A percentile compares a stretch with the other conserved stretches of the same genome.
These are phyloP conservation scores for Scaptomyza reducta DNA, from an alignment of 2,888 invertebrate genomes.

Conservation along the genomic window DNA sequence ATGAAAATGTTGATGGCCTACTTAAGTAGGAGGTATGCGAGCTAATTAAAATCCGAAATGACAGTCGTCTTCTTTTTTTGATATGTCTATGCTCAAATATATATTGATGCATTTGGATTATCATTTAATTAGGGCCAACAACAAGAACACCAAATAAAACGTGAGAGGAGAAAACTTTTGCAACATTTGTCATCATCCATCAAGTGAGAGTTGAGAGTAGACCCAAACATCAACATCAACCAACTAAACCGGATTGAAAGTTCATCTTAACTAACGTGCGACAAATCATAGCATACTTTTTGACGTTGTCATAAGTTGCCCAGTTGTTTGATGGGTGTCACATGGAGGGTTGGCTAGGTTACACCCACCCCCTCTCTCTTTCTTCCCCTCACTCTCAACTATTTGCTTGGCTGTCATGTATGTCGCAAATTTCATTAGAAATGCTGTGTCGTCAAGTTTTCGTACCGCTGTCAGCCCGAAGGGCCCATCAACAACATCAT, in stretches of 20 bases:
- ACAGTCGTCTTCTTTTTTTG: slow-evolving; percentile 34
- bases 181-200: slow-evolving; percentile 71
- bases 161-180: slow-evolving; percentile 31
- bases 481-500: slow-evolving; percentile 50
- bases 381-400: neutral
- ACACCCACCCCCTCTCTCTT: neutral
- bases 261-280: slow-evolving; percentile 47
- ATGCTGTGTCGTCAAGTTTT: slow-evolving; percentile 77
- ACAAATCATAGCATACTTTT: slow-evolving; percentile 70
- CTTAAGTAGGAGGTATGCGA: slow-evolving; percentile 41
- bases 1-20: slow-evolving; percentile 26
- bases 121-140: slow-evolving; percentile 65
- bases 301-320: slow-evolving; percentile 66
- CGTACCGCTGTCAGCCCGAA: slow-evolving; percentile 72
- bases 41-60: slow-evolving; percentile 71
- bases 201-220: slow-evolving; percentile 17
- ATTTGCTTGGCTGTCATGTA: slow-evolving; percentile 60
- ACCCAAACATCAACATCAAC: slow-evolving; percentile 1
- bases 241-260: slow-evolving; percentile 23
- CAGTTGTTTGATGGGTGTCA: slow-evolving; percentile 37
- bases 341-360: neutral
- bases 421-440: slow-evolving; percentile 77
- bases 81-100: neutral
- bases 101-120: slow-evolving; percentile 69
- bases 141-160: too few species aligned